These are phyloP conservation scores for Tiphia femorata DNA, from an alignment of 2,888 invertebrate genomes.

Conservation along the genomic window DNA sequence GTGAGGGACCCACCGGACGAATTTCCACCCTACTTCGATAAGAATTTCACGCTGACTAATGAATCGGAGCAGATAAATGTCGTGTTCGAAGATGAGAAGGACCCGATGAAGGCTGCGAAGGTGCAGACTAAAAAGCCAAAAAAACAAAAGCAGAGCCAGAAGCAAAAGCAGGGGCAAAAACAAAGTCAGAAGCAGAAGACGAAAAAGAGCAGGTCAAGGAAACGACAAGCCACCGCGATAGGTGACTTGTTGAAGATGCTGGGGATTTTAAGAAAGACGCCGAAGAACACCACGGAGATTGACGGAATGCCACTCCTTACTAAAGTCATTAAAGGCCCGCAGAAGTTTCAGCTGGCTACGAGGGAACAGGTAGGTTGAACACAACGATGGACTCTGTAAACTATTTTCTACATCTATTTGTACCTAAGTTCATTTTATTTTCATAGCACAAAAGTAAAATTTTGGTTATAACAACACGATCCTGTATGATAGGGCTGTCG, in stretches of 20 bases:
- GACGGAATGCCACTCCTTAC: conserved; percentile 16
- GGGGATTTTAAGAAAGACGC: conserved; percentile 26
- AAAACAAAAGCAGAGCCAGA: neutral
- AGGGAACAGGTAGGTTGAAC: too few relatives aligned
- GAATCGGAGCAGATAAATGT: conserved; percentile 39
- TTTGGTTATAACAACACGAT: too few relatives aligned
- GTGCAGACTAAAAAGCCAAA: neutral
- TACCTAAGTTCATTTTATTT: too few relatives aligned
- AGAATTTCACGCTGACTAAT: conserved; percentile 29
- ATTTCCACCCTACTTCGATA: conserved; percentile 56
- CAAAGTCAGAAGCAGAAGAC: neutral
- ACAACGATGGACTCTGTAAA: too few relatives aligned
- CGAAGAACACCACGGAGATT: conserved; percentile 22
- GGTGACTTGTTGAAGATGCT: conserved; percentile 43
- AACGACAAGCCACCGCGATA: conserved; percentile 33
- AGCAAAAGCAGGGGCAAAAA: too few relatives aligned
- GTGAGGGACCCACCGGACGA: conserved; percentile 46
- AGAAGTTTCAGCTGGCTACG: conserved; percentile 17
- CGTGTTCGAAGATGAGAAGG: conserved; percentile 39
- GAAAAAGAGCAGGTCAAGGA: conserved; percentile 6
- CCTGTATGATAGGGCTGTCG: too few relatives aligned
- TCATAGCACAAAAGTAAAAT: too few relatives aligned
- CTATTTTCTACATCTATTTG: too few relatives aligned
- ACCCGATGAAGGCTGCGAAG: neutral
- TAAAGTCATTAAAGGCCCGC: conserved; percentile 21